Base-by-base conservation (phyloP, 2,113 vertebrate genomes). In the Genyomyrus donnyi region DNA sequence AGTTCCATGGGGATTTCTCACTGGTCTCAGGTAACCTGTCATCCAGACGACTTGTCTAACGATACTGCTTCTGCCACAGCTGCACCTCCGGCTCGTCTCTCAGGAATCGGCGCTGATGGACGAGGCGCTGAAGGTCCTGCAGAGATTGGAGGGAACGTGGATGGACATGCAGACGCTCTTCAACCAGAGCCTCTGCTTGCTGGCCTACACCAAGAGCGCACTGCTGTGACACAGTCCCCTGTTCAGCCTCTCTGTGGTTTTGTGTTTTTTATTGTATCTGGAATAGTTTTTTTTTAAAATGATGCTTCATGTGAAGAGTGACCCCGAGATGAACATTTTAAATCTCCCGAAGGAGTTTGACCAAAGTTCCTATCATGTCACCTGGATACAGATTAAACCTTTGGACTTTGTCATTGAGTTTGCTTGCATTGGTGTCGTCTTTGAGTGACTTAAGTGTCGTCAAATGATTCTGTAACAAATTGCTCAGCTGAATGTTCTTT, bases 181-280 rank as follows among this genome's bases (percentile, higher is more conserved):
- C 88, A 96, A 97, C 93, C 97, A 98, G 94, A 99, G 96, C 88
- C 94, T 99, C 35, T 99, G 98, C 95, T 92, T 99, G 89, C 93
- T 99, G 95, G 96, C 97, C 3, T 99, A 98, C 19, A 94, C 96
- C 80, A 99, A 98, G 95, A 99, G 97, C 91, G 97, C 98, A 50
- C 95, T 99, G 89, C 94, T 99, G 49, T 99, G 93, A 95, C 56
- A 56, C n/a, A 15, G 10, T 27, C 62, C 62, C 62, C 27, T 39
- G 8, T 5, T 9, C 31, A 24, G 19, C 15, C 3, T 56, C 10
- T 52, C 4, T 21, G 15, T 15, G 83, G 24, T 19, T 80, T 35
- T n/a, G 39, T 83, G 19, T 84, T n/a, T 70, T 70, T 70, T 70
- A 10, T 48, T 85, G 19, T 46, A 45, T 45, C 19, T 46, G 39